phyloP scores from a whole-genome alignment of 1,140 invertebrate species.

The Tenebrio molitor region DNA sequence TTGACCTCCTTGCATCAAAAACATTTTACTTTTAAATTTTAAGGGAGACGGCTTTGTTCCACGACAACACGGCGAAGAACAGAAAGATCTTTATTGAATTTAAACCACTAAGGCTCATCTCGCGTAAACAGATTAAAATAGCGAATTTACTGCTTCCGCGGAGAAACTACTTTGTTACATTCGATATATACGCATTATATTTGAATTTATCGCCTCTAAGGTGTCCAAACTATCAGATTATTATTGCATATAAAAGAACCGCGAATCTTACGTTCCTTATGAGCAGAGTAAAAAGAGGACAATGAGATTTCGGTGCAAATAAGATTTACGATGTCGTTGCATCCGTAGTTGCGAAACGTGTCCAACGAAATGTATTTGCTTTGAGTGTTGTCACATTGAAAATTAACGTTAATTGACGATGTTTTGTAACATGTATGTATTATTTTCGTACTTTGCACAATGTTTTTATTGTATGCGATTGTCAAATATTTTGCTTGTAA shows the following conservation, averaged over 20 bases:
- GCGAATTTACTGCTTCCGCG: too few relatives aligned
- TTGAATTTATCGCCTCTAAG: too few relatives aligned
- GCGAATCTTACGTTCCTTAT: background rate
- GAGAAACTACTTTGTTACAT: too few relatives aligned
- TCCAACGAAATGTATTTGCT: constrained; percentile 22
- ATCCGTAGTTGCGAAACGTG: constrained; percentile 15
- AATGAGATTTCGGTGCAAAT: background rate
- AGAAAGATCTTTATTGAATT: too few relatives aligned
- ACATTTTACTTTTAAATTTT: background rate
- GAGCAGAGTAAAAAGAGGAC: background rate
- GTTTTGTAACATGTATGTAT: constrained; percentile 10
- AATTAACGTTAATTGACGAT: constrained; percentile 19
- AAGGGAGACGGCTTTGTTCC: too few relatives aligned
- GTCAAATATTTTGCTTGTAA: background rate
- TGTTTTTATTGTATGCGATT: background rate
- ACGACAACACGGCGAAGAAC: too few relatives aligned
- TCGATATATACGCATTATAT: too few relatives aligned
- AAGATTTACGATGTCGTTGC: background rate
- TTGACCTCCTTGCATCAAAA: constrained; percentile 22
- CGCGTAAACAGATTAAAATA: too few relatives aligned
- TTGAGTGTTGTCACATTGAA: constrained; percentile 10
- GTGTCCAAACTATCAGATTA: too few relatives aligned
- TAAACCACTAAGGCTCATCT: too few relatives aligned
- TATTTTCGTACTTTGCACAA: constrained; percentile 24
- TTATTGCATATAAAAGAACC: too few relatives aligned